phyloP scores from a whole-genome alignment of 2,797 vertebrate genomes.

The Rhabdophis nuchalis region DNA sequence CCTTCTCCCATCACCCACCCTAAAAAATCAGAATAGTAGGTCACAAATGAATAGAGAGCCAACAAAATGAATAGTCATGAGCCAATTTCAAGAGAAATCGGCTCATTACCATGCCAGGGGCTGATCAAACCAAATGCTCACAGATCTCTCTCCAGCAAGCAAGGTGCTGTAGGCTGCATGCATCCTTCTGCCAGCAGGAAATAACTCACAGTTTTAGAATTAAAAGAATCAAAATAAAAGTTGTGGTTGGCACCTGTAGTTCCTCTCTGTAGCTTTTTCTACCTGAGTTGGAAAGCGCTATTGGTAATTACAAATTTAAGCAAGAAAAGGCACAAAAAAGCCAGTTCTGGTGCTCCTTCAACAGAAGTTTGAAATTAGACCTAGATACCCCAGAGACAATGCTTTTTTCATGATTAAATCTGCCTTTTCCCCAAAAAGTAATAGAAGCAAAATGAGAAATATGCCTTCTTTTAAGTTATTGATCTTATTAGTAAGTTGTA shows the following conservation, averaged over 20 bases:
- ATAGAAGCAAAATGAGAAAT: neutral
- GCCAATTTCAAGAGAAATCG: slow-evolving; percentile 75
- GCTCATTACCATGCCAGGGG: slow-evolving; percentile 71
- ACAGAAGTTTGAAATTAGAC: slow-evolving; percentile 56
- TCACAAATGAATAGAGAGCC: slow-evolving; percentile 73
- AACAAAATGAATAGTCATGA: slow-evolving; percentile 76
- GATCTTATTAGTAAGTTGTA: neutral
- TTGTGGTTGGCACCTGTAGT: slow-evolving; percentile 52
- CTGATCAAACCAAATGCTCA: slow-evolving; percentile 77
- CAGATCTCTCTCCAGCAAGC: slow-evolving; percentile 68
- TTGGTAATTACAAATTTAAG: slow-evolving; percentile 46
- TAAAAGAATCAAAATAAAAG: slow-evolving; percentile 62
- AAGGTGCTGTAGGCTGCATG: slow-evolving; percentile 69
- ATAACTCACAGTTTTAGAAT: slow-evolving; percentile 68
- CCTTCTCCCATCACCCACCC: slow-evolving; percentile 34
- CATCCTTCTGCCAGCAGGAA: slow-evolving; percentile 66
- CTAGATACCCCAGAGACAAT: slow-evolving; percentile 46
- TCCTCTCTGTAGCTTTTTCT: slow-evolving; percentile 55
- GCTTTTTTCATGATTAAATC: slow-evolving; percentile 33
- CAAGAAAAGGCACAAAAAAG: slow-evolving; percentile 12
- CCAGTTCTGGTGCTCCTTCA: slow-evolving; percentile 34
- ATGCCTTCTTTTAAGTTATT: neutral
- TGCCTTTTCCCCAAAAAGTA: neutral
- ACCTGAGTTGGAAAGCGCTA: slow-evolving; percentile 56
- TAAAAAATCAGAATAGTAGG: slow-evolving; percentile 66